phyloP scores from a whole-genome alignment of 2,797 vertebrate genomes.

The Tenualosa thibaudeaui region DNA sequence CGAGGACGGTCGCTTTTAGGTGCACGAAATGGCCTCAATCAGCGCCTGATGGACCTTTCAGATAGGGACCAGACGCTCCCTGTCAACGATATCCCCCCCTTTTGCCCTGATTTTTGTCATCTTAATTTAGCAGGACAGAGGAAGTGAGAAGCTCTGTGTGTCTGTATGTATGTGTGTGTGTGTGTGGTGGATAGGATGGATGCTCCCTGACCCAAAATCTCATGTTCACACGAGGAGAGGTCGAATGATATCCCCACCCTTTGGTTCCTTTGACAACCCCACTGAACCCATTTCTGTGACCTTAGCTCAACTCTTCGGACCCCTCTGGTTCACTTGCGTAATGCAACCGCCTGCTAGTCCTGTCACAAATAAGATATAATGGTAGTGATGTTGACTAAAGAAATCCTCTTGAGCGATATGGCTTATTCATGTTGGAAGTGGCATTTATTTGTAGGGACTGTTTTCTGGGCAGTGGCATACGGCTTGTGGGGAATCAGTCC shows the following conservation, averaged over 20 bases:
- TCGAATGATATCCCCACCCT: neutral
- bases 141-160: constrained; percentile 1
- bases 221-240: constrained; percentile 20
- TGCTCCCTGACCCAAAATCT: constrained; percentile 39
- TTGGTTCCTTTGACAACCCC: constrained; percentile 24
- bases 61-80: constrained; percentile 57
- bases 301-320: constrained; percentile 7
- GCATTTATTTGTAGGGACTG: neutral
- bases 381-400: too few relatives aligned
- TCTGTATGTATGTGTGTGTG: neutral
- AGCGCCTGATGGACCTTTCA: constrained; percentile 64
- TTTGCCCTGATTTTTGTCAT: constrained; percentile 57
- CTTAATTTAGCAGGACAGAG: constrained; percentile 52
- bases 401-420: too few relatives aligned
- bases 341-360: too few relatives aligned
- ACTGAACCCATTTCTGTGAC: constrained; percentile 38
- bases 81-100: constrained; percentile 40
- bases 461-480: neutral
- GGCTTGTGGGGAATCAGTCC: too few relatives aligned
- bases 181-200: constrained; percentile 47
- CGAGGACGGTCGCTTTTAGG: constrained; percentile 68
- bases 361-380: too few relatives aligned
- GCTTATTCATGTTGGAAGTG: too few relatives aligned
- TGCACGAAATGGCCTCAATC: constrained; percentile 66
- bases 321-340: neutral